Percentiles rank a stretch among this genome's conserved stretches.
These are phyloP conservation scores for Muscicapa comitata DNA, from an alignment of 2,797 vertebrate genomes.

Conservation along the genomic window DNA sequence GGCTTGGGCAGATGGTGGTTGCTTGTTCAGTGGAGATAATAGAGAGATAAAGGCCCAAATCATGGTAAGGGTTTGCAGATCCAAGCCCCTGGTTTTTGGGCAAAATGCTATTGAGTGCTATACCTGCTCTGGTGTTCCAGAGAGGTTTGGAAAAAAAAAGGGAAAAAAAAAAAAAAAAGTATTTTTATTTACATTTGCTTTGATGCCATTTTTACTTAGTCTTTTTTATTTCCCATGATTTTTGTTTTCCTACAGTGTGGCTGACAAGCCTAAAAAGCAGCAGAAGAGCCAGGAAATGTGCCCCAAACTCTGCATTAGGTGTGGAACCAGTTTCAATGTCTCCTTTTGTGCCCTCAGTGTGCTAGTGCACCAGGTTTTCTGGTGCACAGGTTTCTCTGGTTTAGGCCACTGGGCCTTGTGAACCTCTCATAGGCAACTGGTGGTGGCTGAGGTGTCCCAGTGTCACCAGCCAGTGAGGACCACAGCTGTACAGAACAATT, in stretches of 20 bases:
- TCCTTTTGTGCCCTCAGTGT: constrained; percentile 68
- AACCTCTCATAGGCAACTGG: background rate
- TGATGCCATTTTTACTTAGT: constrained; percentile 69
- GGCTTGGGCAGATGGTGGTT: background rate
- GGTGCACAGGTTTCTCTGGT: constrained; percentile 24
- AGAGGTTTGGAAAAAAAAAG: constrained; percentile 37
- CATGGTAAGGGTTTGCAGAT: background rate
- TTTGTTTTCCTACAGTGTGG: constrained; percentile 74
- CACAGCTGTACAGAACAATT: background rate
- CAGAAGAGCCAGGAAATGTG: constrained; percentile 72
- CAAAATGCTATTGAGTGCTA: constrained; percentile 36
- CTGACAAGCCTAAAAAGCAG: constrained; percentile 74
- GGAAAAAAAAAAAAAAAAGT: constrained; percentile 24
- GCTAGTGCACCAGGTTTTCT: constrained; percentile 17
- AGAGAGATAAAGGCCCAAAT: background rate
- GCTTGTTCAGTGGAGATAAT: background rate
- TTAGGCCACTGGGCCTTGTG: background rate
- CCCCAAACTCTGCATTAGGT: constrained; percentile 72
- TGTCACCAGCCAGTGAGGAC: background rate
- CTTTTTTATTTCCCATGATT: constrained; percentile 70
- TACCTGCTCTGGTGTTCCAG: constrained; percentile 49
- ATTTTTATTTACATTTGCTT: constrained; percentile 60
- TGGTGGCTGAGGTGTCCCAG: background rate
- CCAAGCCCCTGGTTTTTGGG: background rate
- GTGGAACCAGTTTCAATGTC: constrained; percentile 69